phyloP scores from a whole-genome alignment of 1,140 invertebrate species.

The Hydropsyche tenuis region DNA sequence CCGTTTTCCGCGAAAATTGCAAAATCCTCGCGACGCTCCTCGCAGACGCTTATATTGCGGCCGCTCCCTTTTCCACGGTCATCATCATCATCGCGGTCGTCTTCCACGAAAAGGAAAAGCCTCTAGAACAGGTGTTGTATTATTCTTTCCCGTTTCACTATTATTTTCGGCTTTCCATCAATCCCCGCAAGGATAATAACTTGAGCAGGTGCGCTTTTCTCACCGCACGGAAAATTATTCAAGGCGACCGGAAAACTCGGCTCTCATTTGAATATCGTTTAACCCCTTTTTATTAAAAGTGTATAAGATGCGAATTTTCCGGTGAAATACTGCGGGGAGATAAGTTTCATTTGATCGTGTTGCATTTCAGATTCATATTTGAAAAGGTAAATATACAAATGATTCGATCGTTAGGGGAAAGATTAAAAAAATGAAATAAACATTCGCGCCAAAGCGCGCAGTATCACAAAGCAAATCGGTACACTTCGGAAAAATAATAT shows the following conservation, averaged over 20 bases:
- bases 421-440: no score
- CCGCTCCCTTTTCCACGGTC: not conserved
- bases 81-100: not conserved
- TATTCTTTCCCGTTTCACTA: not conserved
- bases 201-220: slow-evolving; percentile 14
- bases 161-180: slow-evolving; percentile 38
- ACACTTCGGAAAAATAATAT: no score
- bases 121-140: slow-evolving; percentile 18
- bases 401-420: no score
- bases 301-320: no score
- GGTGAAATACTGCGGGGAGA: no score
- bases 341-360: no score
- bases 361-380: no score
- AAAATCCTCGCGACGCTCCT: not conserved
- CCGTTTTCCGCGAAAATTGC: slow-evolving; percentile 29
- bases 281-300: no score
- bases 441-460: no score
- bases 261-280: not conserved
- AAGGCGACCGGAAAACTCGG: not conserved
- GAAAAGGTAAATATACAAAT: no score
- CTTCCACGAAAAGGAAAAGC: not conserved
- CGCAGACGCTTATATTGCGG: slow-evolving; percentile 32
- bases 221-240: slow-evolving; percentile 12
- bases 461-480: no score
- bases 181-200: slow-evolving; percentile 23